Conservation (phyloP, 2,113 vertebrate species). For the Chinchilla lanigera region DNA sequence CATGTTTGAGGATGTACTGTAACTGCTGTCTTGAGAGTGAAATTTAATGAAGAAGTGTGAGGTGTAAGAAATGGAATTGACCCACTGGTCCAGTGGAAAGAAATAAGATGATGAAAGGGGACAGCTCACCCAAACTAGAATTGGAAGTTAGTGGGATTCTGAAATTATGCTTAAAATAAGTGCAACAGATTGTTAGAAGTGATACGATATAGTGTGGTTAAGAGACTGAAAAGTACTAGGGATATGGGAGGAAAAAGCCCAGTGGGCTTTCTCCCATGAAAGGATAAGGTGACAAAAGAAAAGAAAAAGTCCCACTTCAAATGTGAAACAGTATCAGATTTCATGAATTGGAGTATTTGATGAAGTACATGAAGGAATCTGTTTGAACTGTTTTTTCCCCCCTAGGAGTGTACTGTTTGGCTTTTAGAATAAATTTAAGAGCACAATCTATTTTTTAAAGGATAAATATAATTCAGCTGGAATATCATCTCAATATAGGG, state of each 20-base stretch:
- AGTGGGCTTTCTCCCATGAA: neutral
- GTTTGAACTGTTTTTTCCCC: neutral
- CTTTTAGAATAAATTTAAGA: neutral
- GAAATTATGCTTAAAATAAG: neutral
- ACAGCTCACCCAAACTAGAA: neutral
- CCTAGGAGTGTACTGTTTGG: neutral
- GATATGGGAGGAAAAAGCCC: neutral
- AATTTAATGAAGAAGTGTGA: neutral
- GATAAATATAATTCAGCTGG: slow-evolving; percentile 20
- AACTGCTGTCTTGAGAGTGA: neutral
- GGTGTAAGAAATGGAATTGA: neutral
- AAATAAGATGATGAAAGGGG: neutral
- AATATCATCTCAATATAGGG: neutral
- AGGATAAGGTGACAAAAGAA: neutral
- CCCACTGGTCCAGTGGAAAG: neutral
- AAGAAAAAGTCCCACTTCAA: neutral
- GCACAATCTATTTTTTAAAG: neutral
- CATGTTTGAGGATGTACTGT: neutral
- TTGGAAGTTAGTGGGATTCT: neutral
- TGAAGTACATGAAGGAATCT: neutral
- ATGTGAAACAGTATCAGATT: neutral
- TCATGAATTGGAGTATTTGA: neutral
- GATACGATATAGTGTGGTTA: neutral
- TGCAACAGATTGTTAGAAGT: neutral
- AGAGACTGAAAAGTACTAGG: neutral